Evolutionary conservation across 2,797 vertebrate genomes (phyloP).

Genomic region (Trachops cirrhosus): DNA sequence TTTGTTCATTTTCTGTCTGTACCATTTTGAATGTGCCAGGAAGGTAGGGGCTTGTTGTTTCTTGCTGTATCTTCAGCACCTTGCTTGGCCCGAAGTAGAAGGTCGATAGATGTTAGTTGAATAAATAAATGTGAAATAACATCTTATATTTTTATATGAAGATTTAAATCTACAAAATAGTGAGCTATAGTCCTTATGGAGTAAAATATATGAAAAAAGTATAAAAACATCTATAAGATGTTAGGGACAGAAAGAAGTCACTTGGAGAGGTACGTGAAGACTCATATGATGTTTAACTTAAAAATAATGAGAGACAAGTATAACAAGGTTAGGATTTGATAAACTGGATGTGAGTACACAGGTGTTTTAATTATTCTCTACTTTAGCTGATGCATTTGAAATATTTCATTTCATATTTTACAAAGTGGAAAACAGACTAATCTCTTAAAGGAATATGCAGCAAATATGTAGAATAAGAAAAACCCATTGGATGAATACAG

Average conservation of each 20-base stretch:
- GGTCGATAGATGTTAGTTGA: neutral
- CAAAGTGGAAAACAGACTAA: neutral
- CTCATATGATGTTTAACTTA: neutral
- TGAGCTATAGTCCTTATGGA: neutral
- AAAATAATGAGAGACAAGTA: neutral
- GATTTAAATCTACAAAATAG: neutral
- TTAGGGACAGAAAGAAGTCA: neutral
- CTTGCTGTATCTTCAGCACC: neutral
- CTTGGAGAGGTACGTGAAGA: neutral
- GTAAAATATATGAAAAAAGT: neutral
- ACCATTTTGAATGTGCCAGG: neutral
- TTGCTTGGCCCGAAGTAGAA: neutral
- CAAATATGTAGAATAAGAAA: neutral
- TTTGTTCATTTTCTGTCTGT: neutral
- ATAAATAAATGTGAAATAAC: neutral
- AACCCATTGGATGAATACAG: neutral
- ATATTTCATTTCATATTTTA: constrained; percentile 28
- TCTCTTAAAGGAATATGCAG: neutral
- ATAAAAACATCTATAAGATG: neutral
- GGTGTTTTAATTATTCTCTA: neutral
- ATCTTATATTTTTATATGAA: neutral
- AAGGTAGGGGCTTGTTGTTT: neutral
- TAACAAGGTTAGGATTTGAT: neutral
- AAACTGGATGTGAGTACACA: neutral
- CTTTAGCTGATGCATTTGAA: neutral